phyloP scores from a whole-genome alignment of 2,888 invertebrate species.

The Deilephila elpenor region DNA sequence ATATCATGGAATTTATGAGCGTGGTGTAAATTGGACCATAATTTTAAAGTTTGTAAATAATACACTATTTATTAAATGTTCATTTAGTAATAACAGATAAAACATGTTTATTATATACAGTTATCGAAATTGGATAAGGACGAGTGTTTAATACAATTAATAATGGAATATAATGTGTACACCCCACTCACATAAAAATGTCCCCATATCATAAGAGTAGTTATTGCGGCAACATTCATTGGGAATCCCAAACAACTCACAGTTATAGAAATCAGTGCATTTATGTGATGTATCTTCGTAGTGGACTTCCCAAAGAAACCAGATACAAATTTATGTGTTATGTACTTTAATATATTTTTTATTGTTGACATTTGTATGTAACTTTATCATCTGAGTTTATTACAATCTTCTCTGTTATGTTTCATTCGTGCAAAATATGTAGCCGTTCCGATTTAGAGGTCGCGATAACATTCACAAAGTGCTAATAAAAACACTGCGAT shows the following conservation, averaged over 20 bases:
- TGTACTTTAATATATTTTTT: slow-evolving; percentile 5
- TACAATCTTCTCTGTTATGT: slow-evolving; percentile 35
- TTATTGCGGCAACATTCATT: not conserved
- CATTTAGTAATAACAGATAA: no score
- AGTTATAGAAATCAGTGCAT: not conserved
- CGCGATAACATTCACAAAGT: slow-evolving; percentile 52
- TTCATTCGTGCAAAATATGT: slow-evolving; percentile 37
- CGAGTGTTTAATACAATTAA: no score
- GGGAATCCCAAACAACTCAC: not conserved
- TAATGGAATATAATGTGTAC: not conserved
- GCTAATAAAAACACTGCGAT: slow-evolving; percentile 41
- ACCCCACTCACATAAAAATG: not conserved
- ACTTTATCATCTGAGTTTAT: slow-evolving; percentile 4
- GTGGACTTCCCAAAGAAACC: not conserved
- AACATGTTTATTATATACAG: no score
- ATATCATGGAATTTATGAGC: no score
- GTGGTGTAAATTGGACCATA: no score
- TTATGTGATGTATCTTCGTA: not conserved
- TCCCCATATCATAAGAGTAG: not conserved
- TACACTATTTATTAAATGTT: no score
- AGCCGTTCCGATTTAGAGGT: slow-evolving; percentile 44
- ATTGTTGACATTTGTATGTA: not conserved
- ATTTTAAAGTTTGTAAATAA: no score
- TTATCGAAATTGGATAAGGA: no score
- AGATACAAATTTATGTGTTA: not conserved